A percentile compares a stretch with the other conserved stretches of the same genome.
Evolutionary conservation across 2,888 invertebrate species (phyloP).

Genomic region (Scaptomyza parva): DNA sequence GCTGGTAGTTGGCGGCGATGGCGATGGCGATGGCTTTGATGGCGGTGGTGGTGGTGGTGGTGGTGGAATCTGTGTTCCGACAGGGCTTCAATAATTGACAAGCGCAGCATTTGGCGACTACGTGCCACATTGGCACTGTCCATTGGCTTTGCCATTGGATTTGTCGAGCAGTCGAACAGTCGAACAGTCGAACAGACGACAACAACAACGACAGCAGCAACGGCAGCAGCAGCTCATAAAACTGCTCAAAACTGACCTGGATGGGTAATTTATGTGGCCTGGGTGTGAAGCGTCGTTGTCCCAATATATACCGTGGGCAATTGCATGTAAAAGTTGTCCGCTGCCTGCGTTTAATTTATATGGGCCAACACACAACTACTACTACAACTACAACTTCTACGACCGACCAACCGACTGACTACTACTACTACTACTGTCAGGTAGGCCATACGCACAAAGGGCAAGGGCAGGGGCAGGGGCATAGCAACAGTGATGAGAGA

Average conservation of each 20-base stretch:
- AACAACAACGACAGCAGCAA: too few relatives aligned
- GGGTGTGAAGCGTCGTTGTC: conserved; percentile 66
- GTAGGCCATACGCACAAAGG: conserved; percentile 41
- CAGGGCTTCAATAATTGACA: conserved; percentile 65
- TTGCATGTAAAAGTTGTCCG: conserved; percentile 75
- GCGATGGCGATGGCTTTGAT: conserved; percentile 28
- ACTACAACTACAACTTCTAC: conserved; percentile 2
- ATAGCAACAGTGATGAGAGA: too few relatives aligned
- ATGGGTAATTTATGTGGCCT: conserved; percentile 71
- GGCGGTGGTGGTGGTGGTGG: conserved; percentile 6
- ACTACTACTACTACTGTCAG: conserved; percentile 41
- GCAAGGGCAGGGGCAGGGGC: background rate
- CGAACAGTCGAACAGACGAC: too few relatives aligned
- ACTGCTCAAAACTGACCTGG: conserved; percentile 73
- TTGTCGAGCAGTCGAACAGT: conserved; percentile 4
- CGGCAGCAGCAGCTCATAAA: conserved; percentile 53
- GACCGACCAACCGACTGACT: too few relatives aligned
- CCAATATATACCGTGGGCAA: conserved; percentile 70
- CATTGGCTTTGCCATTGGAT: conserved; percentile 7
- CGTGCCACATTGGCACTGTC: conserved; percentile 51
- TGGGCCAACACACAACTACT: conserved; percentile 53
- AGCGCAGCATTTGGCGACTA: conserved; percentile 64
- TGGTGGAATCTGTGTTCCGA: conserved; percentile 62
- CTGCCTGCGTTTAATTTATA: conserved; percentile 75
- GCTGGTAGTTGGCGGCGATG: background rate